Evolutionary conservation across 2,888 invertebrate genomes (phyloP).

Genomic region (Eledone cirrhosa): DNA sequence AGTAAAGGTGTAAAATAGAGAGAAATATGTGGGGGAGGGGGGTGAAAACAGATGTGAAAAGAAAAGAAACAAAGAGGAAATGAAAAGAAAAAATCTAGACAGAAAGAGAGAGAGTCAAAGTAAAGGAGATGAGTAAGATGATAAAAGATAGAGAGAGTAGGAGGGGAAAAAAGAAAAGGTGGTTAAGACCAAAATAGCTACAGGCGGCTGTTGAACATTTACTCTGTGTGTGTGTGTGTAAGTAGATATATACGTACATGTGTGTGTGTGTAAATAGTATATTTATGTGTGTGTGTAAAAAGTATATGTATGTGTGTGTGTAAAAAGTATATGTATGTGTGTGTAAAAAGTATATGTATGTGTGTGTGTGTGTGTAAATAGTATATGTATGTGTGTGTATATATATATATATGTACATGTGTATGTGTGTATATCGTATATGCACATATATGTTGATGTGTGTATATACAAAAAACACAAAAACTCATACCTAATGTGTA

Average conservation of each 20-base stretch:
- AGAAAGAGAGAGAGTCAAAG: neutral
- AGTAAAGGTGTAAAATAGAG: neutral
- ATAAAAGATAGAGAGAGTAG: neutral
- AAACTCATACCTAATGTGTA: neutral
- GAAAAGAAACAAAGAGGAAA: neutral
- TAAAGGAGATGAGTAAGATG: neutral
- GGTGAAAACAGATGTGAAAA: neutral
- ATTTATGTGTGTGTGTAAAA: too few species aligned
- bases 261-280: too few species aligned
- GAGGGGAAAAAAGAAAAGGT: neutral
- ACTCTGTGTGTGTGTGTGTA: too few species aligned
- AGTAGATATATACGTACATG: too few species aligned
- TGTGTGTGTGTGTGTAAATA: too few species aligned
- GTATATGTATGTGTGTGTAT: too few species aligned
- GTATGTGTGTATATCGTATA: too few species aligned
- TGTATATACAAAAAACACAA: conserved; percentile 16
- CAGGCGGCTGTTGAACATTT: neutral
- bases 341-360: too few species aligned
- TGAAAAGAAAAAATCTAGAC: neutral
- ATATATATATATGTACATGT: too few species aligned
- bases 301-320: too few species aligned
- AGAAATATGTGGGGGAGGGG: neutral
- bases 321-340: too few species aligned
- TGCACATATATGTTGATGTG: too few species aligned
- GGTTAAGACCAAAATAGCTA: neutral